phyloP scores from a whole-genome alignment of 23 tunicate species.

The Phallusia fumigata region DNA sequence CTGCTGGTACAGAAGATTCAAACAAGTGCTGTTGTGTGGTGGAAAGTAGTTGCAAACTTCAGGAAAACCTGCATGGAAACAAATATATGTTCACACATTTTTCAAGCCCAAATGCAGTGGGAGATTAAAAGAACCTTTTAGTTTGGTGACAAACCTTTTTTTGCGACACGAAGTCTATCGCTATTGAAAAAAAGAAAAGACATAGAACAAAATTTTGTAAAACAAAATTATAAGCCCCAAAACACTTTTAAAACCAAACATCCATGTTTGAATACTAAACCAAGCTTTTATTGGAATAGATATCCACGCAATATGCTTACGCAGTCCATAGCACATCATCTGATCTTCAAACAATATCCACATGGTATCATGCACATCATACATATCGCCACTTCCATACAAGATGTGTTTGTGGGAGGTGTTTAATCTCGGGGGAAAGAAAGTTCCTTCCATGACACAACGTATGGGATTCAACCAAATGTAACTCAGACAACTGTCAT shows the following conservation, averaged over 20 bases:
- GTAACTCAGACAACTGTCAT: neutral
- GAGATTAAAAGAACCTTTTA: too few species aligned
- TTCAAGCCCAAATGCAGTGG: too few species aligned
- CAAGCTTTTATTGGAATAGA: too few species aligned
- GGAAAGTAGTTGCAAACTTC: conserved; percentile 3
- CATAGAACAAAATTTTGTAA: too few species aligned
- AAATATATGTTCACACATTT: too few species aligned
- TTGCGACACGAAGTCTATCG: too few species aligned
- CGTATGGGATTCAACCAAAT: neutral
- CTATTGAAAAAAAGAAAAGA: too few species aligned
- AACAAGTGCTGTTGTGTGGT: conserved; percentile 4
- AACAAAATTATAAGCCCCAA: too few species aligned
- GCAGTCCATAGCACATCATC: conserved; percentile 9
- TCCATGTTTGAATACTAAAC: too few species aligned
- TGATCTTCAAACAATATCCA: conserved; percentile 8
- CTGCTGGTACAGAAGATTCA: neutral
- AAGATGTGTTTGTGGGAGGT: neutral
- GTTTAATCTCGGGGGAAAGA: neutral
- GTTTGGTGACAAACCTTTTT: too few species aligned
- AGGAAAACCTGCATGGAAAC: neutral
- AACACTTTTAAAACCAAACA: too few species aligned
- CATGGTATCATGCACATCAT: neutral
- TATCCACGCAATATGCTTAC: neutral
- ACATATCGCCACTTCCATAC: neutral
- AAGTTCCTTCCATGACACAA: neutral